Evolutionary conservation across 2,797 vertebrate genomes (phyloP).

Genomic region (Acanthornis magna): DNA sequence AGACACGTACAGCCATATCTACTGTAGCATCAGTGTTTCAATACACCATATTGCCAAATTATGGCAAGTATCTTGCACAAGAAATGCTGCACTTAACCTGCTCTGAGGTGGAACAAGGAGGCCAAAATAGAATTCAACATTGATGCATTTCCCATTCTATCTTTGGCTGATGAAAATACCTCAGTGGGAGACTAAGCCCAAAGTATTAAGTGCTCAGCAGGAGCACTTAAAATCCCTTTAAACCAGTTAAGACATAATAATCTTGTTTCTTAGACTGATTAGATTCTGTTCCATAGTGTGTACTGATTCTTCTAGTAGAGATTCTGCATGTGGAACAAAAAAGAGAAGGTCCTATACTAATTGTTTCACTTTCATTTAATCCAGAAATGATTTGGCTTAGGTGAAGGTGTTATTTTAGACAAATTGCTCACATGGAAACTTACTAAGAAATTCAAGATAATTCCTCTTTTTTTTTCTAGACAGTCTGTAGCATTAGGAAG

Average conservation of each 20-base stretch:
- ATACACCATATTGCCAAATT: rapidly evolving
- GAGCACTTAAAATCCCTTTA: not conserved
- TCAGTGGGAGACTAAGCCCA: not conserved
- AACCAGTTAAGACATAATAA: not conserved
- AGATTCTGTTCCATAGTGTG: not conserved
- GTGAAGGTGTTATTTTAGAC: not conserved
- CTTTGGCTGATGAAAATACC: not conserved
- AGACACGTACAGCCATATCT: not conserved
- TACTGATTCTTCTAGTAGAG: not conserved
- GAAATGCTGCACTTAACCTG: not conserved
- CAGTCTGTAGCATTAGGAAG: not conserved
- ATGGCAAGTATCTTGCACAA: not conserved
- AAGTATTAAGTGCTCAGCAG: not conserved
- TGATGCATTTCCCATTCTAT: not conserved
- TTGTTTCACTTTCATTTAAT: not conserved
- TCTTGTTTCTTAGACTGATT: not conserved
- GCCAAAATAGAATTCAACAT: not conserved
- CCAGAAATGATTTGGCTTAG: not conserved
- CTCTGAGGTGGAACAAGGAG: not conserved
- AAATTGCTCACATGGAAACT: not conserved
- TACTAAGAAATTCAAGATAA: not conserved
- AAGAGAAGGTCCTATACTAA: not conserved
- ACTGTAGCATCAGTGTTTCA: no score
- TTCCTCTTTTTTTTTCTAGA: not conserved
- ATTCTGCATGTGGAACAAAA: not conserved